Evolutionary conservation across 2,113 vertebrate genomes (phyloP).

Genomic region (Urocynchramus pylzowi): DNA sequence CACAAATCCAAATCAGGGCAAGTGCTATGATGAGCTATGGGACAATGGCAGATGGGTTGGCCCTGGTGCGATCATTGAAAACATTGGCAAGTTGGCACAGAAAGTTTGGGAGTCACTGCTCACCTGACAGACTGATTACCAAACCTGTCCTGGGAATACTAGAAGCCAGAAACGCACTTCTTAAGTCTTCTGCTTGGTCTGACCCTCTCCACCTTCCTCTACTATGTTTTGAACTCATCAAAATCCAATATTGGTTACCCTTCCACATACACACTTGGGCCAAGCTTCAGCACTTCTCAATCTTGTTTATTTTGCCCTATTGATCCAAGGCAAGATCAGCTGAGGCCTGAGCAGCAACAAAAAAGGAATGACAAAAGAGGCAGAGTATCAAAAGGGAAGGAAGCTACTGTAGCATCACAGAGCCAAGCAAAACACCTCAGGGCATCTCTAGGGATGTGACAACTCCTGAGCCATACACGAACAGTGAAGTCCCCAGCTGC

Average conservation of each 20-base stretch:
- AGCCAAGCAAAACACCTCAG: neutral
- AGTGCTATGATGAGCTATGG: neutral
- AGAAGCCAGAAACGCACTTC: neutral
- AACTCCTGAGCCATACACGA: neutral
- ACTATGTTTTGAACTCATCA: neutral
- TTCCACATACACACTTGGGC: neutral
- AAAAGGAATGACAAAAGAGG: neutral
- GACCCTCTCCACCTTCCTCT: neutral
- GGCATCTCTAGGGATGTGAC: neutral
- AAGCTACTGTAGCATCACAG: neutral
- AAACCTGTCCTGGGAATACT: neutral
- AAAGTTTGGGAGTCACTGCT: neutral
- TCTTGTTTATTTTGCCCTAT: neutral
- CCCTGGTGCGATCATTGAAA: neutral
- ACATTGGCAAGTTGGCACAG: neutral
- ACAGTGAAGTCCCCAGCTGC: neutral
- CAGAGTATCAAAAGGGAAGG: neutral
- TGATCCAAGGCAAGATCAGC: constrained; percentile 6
- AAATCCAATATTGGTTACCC: neutral
- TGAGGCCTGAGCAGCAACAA: neutral
- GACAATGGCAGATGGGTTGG: neutral
- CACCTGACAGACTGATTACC: neutral
- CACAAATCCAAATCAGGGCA: neutral
- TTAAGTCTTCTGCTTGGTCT: neutral
- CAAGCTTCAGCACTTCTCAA: neutral